Evolutionary conservation across 2,113 vertebrate genomes (phyloP).

Genomic region (Nipponia nippon): DNA sequence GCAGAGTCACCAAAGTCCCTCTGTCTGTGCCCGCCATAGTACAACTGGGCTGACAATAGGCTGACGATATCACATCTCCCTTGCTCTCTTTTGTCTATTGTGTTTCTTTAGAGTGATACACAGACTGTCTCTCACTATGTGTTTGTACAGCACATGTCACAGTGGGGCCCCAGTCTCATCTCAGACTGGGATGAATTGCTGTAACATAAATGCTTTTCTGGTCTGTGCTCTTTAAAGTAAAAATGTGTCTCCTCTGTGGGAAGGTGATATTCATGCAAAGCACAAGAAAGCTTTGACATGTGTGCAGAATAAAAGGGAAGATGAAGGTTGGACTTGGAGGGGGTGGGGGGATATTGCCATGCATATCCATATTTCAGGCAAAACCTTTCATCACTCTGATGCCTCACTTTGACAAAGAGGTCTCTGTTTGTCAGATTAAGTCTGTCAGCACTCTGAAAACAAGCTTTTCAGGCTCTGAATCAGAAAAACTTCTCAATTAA

Average conservation of each 20-base stretch:
- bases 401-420: background rate
- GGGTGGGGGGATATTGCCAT: background rate
- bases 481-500: background rate
- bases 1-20: background rate
- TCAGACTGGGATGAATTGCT: background rate
- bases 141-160: background rate
- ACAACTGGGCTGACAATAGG: background rate
- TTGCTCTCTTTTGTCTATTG: background rate
- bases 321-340: background rate
- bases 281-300: background rate
- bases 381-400: rapidly evolving
- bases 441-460: background rate
- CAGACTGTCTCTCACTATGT: background rate
- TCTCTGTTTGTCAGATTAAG: background rate
- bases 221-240: background rate
- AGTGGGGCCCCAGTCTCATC: background rate
- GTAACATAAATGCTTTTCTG: background rate
- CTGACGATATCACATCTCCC: background rate
- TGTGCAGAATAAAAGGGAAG: background rate
- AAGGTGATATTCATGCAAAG: background rate
- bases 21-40: background rate
- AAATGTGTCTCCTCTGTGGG: background rate
- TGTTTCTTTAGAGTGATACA: background rate
- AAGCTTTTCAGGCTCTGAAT: background rate
- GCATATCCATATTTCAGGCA: background rate